Percentiles rank a stretch among this genome's conserved stretches.
Evolutionary conservation across 53 echinoderm and acorn worm genomes (phyloP).

Genomic region (Glandiceps talaboti): DNA sequence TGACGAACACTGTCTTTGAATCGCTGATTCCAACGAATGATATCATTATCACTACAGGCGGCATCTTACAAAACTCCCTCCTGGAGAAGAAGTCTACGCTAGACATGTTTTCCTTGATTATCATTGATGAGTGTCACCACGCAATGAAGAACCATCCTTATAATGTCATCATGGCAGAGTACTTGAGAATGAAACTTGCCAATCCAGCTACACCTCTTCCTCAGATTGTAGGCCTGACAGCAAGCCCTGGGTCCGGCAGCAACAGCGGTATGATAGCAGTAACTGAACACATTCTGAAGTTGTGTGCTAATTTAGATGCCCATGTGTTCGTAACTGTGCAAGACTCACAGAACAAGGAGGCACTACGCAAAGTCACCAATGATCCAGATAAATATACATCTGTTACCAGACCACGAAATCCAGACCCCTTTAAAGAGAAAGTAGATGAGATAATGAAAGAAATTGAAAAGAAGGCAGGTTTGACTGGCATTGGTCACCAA

Average conservation of each 20-base stretch:
- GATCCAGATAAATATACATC: neutral
- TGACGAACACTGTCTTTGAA: constrained; percentile 13
- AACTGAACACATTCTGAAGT: constrained; percentile 32
- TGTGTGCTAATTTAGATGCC: constrained; percentile 57
- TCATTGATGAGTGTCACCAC: constrained; percentile 76
- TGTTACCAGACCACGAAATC: neutral
- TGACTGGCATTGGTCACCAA: neutral
- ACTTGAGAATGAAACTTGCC: constrained; percentile 41
- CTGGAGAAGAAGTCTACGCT: constrained; percentile 8
- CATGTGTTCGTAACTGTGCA: constrained; percentile 41
- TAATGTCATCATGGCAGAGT: constrained; percentile 58
- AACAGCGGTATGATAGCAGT: constrained; percentile 22
- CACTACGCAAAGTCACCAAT: neutral
- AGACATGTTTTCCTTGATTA: constrained; percentile 34
- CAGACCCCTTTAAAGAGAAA: neutral
- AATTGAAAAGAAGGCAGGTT: neutral
- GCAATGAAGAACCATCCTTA: constrained; percentile 53
- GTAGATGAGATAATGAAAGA: neutral
- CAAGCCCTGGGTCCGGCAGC: constrained; percentile 47
- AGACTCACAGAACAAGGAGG: constrained; percentile 7
- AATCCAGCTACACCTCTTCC: constrained; percentile 18
- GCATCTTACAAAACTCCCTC: constrained; percentile 47
- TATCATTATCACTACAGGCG: constrained; percentile 44
- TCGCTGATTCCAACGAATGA: constrained; percentile 29
- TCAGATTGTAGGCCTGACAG: constrained; percentile 58